Percentiles rank a stretch among this genome's conserved stretches.
phyloP scores from a whole-genome alignment of 2,888 invertebrate species.

The Tetanocera ferruginea region DNA sequence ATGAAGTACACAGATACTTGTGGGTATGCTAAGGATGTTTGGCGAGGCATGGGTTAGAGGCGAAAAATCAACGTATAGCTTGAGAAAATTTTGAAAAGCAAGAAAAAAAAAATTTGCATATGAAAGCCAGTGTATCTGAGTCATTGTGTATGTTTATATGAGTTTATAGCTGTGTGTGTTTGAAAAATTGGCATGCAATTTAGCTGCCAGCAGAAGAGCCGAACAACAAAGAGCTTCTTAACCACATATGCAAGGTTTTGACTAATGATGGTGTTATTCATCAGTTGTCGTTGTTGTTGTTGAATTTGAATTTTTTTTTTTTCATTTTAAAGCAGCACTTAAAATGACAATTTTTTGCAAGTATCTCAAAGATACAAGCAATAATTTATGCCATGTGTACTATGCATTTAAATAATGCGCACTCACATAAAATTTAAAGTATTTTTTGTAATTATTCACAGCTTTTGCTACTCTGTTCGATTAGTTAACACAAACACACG shows the following conservation, averaged over 20 bases:
- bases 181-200: constrained; percentile 47
- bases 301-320: constrained; percentile 6
- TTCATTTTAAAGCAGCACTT: constrained; percentile 19
- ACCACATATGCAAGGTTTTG: constrained; percentile 31
- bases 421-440: background rate
- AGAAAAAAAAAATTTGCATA: constrained; percentile 42
- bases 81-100: background rate
- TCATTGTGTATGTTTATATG: background rate
- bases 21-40: background rate
- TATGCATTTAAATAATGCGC: background rate
- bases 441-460: constrained; percentile 8
- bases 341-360: background rate
- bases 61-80: background rate
- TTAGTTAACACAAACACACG: background rate
- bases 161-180: background rate
- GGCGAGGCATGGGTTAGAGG: background rate
- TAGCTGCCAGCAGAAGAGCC: background rate
- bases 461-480: background rate
- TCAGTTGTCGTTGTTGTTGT: constrained; percentile 31
- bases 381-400: background rate
- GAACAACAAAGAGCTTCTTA: background rate
- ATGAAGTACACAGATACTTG: background rate
- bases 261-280: constrained; percentile 45
- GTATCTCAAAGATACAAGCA: constrained; percentile 12
- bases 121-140: constrained; percentile 32